A percentile compares a stretch with the other conserved stretches of the same genome.
Evolutionary conservation across 2,113 vertebrate genomes (phyloP).

Genomic region (Megaceryle torquata): DNA sequence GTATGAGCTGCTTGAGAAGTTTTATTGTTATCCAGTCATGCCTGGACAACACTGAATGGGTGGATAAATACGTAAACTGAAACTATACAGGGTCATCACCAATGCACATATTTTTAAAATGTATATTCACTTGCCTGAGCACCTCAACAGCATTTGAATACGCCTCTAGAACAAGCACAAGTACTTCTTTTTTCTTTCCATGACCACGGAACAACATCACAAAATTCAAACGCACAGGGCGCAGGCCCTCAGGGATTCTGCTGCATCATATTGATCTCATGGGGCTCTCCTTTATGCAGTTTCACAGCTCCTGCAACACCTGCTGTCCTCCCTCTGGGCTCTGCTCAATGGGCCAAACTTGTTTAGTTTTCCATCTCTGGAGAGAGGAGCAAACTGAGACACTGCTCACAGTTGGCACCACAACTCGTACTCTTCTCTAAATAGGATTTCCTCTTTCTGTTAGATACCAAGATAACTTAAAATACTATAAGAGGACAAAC

Average conservation of each 20-base stretch:
- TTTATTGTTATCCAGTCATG: neutral
- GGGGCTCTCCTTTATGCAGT: neutral
- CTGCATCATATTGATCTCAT: rapidly evolving
- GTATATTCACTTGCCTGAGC: neutral
- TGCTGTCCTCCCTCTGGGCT: neutral
- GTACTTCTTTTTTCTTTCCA: neutral
- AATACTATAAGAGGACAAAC: neutral
- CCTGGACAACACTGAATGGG: neutral
- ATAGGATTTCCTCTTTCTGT: neutral
- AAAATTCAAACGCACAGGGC: neutral
- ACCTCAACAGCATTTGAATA: neutral
- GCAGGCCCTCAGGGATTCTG: neutral
- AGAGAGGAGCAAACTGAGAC: neutral
- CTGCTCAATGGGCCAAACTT: neutral
- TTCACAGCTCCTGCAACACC: neutral
- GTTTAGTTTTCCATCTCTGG: neutral
- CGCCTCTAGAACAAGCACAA: neutral
- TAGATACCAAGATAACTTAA: neutral
- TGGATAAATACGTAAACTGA: neutral
- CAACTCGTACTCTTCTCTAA: neutral
- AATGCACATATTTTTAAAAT: neutral
- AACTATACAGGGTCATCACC: neutral
- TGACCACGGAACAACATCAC: neutral
- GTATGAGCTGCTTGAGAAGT: neutral
- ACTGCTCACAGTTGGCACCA: neutral